Evolutionary conservation across 2,888 invertebrate species (phyloP).

Genomic region (Drosophila paucipuncta): DNA sequence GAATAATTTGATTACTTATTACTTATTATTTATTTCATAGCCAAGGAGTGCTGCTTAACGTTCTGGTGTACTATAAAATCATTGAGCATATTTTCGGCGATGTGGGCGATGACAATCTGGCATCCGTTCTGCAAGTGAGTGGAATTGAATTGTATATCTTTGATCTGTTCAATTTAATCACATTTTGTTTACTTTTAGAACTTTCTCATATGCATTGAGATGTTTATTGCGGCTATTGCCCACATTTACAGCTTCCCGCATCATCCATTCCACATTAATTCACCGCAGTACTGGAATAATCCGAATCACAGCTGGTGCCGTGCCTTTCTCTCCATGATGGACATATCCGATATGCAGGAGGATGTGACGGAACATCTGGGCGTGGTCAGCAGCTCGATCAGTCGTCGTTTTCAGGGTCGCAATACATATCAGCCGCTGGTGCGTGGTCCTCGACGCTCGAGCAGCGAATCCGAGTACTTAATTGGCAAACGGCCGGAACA

Average conservation of each 20-base stretch:
- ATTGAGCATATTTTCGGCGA: constrained; percentile 91
- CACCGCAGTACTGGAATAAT: constrained; percentile 86
- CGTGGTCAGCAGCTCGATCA: constrained; percentile 93
- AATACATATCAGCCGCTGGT: constrained; percentile 90
- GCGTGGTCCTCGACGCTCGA: constrained; percentile 88
- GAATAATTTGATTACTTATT: neutral
- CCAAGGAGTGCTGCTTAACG: constrained; percentile 95
- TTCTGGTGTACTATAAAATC: constrained; percentile 93
- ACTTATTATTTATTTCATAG: constrained; percentile 85
- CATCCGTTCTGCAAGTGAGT: constrained; percentile 92
- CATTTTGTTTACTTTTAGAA: constrained; percentile 88
- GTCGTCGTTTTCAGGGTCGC: constrained; percentile 91
- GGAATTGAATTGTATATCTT: neutral
- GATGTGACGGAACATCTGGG: constrained; percentile 97
- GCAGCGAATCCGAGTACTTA: constrained; percentile 86
- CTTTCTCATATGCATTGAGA: constrained; percentile 98
- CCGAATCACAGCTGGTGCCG: constrained; percentile 88
- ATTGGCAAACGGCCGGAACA: constrained; percentile 77
- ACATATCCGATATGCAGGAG: constrained; percentile 97
- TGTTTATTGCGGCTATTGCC: constrained; percentile 98
- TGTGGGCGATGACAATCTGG: constrained; percentile 90
- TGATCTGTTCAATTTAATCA: neutral
- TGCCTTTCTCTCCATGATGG: constrained; percentile 97
- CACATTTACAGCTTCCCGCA: constrained; percentile 99
- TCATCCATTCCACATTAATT: constrained; percentile 90